Evolutionary conservation across 2,888 invertebrate species (phyloP).

Genomic region (Ichneumoninae sp.): DNA sequence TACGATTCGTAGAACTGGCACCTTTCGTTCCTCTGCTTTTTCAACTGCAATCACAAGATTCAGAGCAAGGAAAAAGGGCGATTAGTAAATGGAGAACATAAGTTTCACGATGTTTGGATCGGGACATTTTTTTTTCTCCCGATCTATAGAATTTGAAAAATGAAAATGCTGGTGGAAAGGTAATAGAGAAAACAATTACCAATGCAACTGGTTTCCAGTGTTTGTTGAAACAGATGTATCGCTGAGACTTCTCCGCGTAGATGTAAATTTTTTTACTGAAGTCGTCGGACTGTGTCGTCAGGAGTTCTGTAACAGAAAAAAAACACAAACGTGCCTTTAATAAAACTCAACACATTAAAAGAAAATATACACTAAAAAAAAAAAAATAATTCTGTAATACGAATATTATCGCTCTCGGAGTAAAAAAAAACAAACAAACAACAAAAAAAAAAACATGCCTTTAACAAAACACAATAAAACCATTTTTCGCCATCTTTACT

Average conservation of each 20-base stretch:
- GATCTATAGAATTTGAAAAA: neutral
- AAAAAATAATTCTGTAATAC: no score
- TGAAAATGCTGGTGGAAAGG: neutral
- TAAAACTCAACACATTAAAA: neutral
- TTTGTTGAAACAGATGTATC: slow-evolving; percentile 91
- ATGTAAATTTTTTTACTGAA: slow-evolving; percentile 87
- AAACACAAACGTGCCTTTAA: slow-evolving; percentile 8
- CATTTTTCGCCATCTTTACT: neutral
- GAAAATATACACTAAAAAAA: no score
- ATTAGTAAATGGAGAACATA: neutral
- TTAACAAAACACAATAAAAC: neutral
- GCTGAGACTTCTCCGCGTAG: slow-evolving; percentile 89
- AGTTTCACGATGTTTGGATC: neutral
- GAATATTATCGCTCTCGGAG: no score
- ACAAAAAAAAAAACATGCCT: no score
- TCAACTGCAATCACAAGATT: slow-evolving; percentile 85
- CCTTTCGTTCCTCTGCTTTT: slow-evolving; percentile 87
- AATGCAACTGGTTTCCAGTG: slow-evolving; percentile 90
- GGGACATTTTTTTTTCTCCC: neutral
- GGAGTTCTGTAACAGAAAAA: slow-evolving; percentile 87
- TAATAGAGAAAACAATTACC: slow-evolving; percentile 83
- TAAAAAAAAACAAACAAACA: no score
- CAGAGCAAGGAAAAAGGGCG: neutral
- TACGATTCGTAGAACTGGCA: slow-evolving; percentile 89
- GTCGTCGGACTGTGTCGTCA: slow-evolving; percentile 88